phyloP scores from a whole-genome alignment of 2,113 vertebrate species.

The Nesogale talazaci region DNA sequence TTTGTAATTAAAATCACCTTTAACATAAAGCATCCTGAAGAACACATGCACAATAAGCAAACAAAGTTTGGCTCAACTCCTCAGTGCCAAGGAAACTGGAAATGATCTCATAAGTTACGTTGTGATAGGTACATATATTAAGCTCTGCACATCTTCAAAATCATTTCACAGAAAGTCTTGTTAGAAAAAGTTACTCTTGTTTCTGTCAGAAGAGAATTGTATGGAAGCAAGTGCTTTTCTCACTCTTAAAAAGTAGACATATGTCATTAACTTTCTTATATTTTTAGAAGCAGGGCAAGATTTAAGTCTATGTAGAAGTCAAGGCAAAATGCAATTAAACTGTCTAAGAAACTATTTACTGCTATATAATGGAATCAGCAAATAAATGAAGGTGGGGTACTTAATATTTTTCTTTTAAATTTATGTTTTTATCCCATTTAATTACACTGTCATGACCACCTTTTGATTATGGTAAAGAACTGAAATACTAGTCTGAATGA shows the following conservation, averaged over 20 bases:
- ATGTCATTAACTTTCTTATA: neutral
- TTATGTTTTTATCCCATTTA: neutral
- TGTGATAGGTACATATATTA: neutral
- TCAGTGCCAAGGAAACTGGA: neutral
- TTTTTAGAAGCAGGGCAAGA: neutral
- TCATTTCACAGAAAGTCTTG: slow-evolving; percentile 26
- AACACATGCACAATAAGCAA: neutral
- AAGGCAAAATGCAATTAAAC: neutral
- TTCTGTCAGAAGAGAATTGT: neutral
- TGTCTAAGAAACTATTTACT: neutral
- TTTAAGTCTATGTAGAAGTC: slow-evolving; percentile 17
- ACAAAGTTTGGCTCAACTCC: neutral
- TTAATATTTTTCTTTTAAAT: neutral
- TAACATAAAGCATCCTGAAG: neutral
- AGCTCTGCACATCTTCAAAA: neutral
- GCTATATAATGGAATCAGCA: neutral
- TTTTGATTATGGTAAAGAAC: slow-evolving; percentile 43
- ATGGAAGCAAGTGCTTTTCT: neutral
- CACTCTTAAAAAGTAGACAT: slow-evolving; percentile 13
- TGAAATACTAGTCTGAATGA: neutral
- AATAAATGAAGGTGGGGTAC: neutral
- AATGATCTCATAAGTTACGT: neutral
- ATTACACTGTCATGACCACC: neutral
- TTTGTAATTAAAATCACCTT: no score
- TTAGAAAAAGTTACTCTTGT: neutral